Evolutionary conservation across 2,797 vertebrate genomes (phyloP).

Genomic region (Hyperoplus immaculatus): DNA sequence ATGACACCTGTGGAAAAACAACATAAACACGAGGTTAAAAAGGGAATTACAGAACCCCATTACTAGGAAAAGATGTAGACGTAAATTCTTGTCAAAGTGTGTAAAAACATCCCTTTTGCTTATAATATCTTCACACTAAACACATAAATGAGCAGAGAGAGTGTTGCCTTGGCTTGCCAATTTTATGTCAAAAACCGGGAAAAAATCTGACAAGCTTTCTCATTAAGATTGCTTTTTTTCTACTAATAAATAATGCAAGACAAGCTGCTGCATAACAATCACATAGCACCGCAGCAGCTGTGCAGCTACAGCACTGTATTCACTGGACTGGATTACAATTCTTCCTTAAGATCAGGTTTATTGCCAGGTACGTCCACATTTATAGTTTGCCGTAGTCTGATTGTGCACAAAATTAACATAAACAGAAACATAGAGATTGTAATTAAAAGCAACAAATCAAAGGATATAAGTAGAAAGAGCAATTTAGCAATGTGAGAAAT

Average conservation of each 20-base stretch:
- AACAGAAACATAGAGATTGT: too few species aligned
- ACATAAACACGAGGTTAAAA: neutral
- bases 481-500: too few species aligned
- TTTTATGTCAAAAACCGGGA: neutral
- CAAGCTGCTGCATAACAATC: conserved; percentile 8
- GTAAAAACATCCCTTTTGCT: neutral
- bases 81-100: neutral
- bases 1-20: neutral
- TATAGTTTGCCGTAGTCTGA: too few species aligned
- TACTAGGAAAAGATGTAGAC: neutral
- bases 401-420: too few species aligned
- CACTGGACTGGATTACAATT: neutral
- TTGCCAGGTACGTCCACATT: too few species aligned
- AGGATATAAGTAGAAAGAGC: too few species aligned
- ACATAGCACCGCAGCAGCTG: conserved; percentile 10
- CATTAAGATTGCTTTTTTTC: neutral
- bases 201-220: neutral
- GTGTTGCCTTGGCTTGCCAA: neutral
- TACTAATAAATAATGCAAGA: conserved; percentile 22
- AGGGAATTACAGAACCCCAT: neutral
- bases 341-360: too few species aligned
- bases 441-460: too few species aligned
- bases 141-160: neutral
- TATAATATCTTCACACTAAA: neutral
- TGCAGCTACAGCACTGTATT: neutral